Base-by-base conservation (phyloP, 2,888 invertebrate genomes). In the Biston stratarius region DNA sequence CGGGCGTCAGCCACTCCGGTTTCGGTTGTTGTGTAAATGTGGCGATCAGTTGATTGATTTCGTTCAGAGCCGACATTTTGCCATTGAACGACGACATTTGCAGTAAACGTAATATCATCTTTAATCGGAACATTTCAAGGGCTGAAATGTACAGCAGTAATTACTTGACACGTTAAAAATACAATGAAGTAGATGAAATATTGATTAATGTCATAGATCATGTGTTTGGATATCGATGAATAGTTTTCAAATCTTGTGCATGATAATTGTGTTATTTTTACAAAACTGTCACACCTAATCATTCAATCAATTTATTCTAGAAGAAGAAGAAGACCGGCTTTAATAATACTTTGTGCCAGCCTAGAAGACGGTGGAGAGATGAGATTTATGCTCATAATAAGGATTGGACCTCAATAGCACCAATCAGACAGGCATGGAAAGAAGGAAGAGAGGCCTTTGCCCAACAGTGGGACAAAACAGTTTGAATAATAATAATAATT, bases 21-120 rank as follows among this genome's bases (percentile, higher is more conserved):
- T 98, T 98, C 7, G 98, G 97, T 90, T 98, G 98, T 87, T 98
- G 98, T 64, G 97, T 96, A 68, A 99, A 98, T 80, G 97, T 97
- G 67, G 97, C 97, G 74, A 98, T 97, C 58, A 99, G 97, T 95
- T 99, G 99, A 92, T 99, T 99, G 67, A 99, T 98, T 95, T 99
- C 99, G 89, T 99, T 99, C 73, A 99, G 94, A 33, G 99, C 99
- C 83, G 99, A 99, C 99, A 99, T 99, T 95, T 99, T 99, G 45
- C 99, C 99, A 93, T 99, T 99, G 87, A 99, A 99, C 61, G 99
- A 99, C 34, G 99, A 99, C 88, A 99, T 98, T 95, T 99, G 98
- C 74, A 99, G 93, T 81, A 98, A 96, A 85, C 98, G 90, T 77
- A 99, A 95, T 83, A 99, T 99, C 98, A 99, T 99, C 94, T 99